Conservation (phyloP, 2,888 invertebrate species). For the Drosophila kambysellisi region DNA sequence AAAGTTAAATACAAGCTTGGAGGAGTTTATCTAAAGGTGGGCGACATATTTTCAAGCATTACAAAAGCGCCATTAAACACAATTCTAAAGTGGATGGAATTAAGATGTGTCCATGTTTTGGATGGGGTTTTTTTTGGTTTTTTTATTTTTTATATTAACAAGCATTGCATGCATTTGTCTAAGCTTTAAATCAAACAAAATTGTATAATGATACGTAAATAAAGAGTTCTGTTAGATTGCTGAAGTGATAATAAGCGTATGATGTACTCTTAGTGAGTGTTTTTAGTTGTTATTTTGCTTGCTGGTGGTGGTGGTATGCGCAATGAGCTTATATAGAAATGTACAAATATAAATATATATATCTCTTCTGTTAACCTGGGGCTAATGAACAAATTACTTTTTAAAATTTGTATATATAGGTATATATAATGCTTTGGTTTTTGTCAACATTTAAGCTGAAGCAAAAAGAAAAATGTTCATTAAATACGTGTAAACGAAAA, state of each 20-base stretch:
- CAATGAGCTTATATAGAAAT: conserved; percentile 34
- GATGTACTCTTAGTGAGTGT: conserved; percentile 18
- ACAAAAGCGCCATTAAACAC: conserved; percentile 66
- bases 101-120: conserved; percentile 42
- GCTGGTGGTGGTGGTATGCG: conserved; percentile 31
- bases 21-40: conserved; percentile 56
- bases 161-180: conserved; percentile 69
- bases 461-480: conserved; percentile 84
- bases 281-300: conserved; percentile 18
- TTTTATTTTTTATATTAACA: conserved; percentile 31
- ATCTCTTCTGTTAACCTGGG: conserved; percentile 51
- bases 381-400: conserved; percentile 83
- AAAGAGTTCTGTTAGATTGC: conserved; percentile 17
- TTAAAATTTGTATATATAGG: conserved; percentile 13
- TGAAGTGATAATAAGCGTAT: conserved; percentile 51
- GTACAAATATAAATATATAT: conserved; percentile 24
- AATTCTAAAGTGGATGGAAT: conserved; percentile 52
- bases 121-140: conserved; percentile 1
- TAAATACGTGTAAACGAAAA: conserved; percentile 86
- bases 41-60: conserved; percentile 62
- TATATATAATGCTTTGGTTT: conserved; percentile 24
- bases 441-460: conserved; percentile 53
- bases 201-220: conserved; percentile 39
- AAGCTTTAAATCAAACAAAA: conserved; percentile 52
- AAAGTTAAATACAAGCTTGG: conserved; percentile 46